Conservation (phyloP, 2,888 invertebrate species). For the Sepiola atlantica region DNA sequence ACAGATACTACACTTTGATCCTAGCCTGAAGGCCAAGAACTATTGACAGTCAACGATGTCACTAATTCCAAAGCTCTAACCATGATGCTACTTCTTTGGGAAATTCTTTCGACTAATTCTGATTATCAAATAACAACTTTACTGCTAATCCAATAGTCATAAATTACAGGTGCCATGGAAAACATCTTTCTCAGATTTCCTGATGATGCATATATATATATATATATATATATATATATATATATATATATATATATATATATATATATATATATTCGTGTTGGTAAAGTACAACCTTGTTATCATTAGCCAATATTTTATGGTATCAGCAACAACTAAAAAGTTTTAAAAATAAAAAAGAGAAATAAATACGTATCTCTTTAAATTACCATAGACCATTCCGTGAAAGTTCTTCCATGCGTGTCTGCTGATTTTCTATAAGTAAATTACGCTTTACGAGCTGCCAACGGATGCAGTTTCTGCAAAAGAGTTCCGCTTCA, state of each 20-base stretch:
- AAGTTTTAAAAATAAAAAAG: not conserved
- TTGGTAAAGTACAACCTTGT: not conserved
- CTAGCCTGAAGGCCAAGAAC: too few relatives aligned
- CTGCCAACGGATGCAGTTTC: not conserved
- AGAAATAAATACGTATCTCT: not conserved
- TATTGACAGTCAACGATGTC: not conserved
- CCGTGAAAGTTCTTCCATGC: not conserved
- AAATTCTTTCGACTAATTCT: not conserved
- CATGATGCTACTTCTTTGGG: not conserved
- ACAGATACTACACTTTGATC: too few relatives aligned
- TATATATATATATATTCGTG: not conserved
- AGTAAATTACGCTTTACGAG: not conserved
- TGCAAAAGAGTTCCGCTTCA: not conserved
- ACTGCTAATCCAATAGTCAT: not conserved
- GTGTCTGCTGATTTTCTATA: not conserved
- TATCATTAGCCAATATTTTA: not conserved
- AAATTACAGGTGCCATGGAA: not conserved
- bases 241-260: slow-evolving; percentile 32
- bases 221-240: not conserved
- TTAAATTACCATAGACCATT: not conserved
- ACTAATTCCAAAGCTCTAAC: not conserved
- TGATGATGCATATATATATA: too few relatives aligned
- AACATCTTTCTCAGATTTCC: not conserved
- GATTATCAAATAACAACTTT: slow-evolving; percentile 19
- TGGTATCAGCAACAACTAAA: not conserved